A percentile compares a stretch with the other conserved stretches of the same genome.
Conservation (phyloP, 2,113 vertebrate genomes). For the Pardalotus punctatus region DNA sequence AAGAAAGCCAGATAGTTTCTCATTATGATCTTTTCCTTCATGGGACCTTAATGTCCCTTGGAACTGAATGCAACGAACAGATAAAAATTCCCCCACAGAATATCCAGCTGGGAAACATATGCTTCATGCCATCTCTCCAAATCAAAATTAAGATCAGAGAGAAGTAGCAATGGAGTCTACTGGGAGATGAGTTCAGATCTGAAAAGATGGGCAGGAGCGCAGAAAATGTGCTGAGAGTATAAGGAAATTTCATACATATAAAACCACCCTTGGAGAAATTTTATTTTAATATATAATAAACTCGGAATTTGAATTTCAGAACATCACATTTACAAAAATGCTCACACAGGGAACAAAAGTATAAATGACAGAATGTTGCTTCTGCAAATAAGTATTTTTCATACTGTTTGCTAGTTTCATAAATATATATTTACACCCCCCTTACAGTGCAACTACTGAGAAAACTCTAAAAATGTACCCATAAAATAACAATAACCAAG, state of each 20-base stretch:
- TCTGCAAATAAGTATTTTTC: background rate
- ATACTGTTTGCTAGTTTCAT: background rate
- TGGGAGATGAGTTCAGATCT: background rate
- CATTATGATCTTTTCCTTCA: background rate
- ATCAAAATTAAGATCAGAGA: conserved; percentile 24
- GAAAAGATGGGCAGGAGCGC: background rate
- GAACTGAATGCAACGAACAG: background rate
- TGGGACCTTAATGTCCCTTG: background rate
- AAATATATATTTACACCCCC: background rate
- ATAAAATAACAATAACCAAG: background rate
- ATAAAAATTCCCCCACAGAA: background rate
- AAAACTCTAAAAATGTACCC: background rate
- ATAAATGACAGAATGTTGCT: background rate
- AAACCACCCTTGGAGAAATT: background rate
- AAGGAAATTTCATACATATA: background rate
- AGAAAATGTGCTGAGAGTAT: background rate
- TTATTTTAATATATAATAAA: background rate
- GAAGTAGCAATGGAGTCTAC: background rate
- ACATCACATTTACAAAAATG: background rate
- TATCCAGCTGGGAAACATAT: background rate
- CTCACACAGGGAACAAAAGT: background rate
- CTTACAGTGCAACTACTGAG: background rate
- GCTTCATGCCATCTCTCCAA: conserved; percentile 2
- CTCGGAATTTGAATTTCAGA: background rate
- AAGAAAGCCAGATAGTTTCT: background rate